Evolutionary conservation across 1,140 invertebrate genomes (phyloP), one percentile per base, ranked within the genome.

Genomic region (Chelonus insularis): DNA sequence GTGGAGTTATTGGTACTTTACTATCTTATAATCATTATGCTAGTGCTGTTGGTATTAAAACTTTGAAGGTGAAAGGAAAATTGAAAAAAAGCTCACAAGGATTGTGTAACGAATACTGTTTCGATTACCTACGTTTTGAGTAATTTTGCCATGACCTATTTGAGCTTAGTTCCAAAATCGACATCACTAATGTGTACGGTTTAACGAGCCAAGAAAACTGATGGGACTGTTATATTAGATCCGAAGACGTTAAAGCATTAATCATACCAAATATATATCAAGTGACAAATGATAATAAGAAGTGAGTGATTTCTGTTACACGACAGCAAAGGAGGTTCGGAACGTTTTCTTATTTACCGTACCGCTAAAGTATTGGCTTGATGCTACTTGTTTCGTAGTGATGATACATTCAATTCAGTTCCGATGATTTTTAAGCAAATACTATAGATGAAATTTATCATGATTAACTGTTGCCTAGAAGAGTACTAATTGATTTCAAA

Each of bases 401-500:
- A 57, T 43, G 56, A 39, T 1, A 57, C 56, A 1, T 57, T 57
- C 12, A 6, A 1, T 23, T 43, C 37, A 12, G 55, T 43, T 4
- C 18, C 55, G 7, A 2, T 14, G 2, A 45, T 57, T 45, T 57
- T 45, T 29, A 23, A 14, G n/a, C 43, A n/a, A n/a, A n/a, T n/a
- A n/a, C n/a, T n/a, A n/a, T n/a, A n/a, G n/a, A n/a, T n/a, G n/a
- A n/a, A n/a, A n/a, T n/a, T n/a, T n/a, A n/a, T n/a, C n/a, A n/a
- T n/a, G n/a, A n/a, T n/a, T n/a, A n/a, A n/a, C n/a, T n/a, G n/a
- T n/a, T n/a, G n/a, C n/a, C n/a, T n/a, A n/a, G n/a, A n/a, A n/a
- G n/a, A n/a, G n/a, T n/a, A n/a, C n/a, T n/a, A n/a, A n/a, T n/a
- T n/a, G n/a, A n/a, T n/a, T n/a, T n/a, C n/a, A n/a, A n/a, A n/a